Evolutionary conservation across 2,113 vertebrate species (phyloP), one percentile per base, ranked within the genome.

Genomic region (Urocolius indicus): DNA sequence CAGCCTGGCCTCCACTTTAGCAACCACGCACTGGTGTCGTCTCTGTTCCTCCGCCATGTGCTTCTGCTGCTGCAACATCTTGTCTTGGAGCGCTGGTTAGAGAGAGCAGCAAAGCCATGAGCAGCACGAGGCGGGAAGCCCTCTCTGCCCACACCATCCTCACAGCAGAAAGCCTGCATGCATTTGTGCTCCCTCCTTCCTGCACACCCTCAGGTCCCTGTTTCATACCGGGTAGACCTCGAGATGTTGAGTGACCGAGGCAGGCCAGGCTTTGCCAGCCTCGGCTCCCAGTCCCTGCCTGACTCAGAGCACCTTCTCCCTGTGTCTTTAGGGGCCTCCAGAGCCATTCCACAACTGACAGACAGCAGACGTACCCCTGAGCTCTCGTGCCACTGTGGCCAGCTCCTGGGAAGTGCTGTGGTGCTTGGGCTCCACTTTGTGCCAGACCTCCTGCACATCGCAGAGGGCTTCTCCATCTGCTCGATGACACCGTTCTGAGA

Each of bases 391-490:
- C 11, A 98, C 98, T 76, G 98, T 90, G 97, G 98, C 98, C 92
- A 98, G 96, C 66, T 98, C 98, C 34, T 98, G 98, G 13, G 98
- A 84, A 1, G 97, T 98, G 86, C 93, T 97, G 43, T 98, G 97
- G 24, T 99, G 98, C 0, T 98, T 98, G 97, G 98, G 99, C 96
- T 99, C 98, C 93, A 99, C 98, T 4, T 98, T 98, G 38, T 97
- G 98, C 0, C 98, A 98, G 46, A 99, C 98, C 72, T 98, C 98
- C 0, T 97, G 98, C 72, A 99, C 95, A 67, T 98, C 97, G 27
- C 97, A 81, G 98, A 99, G 96, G 99, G 98, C 93, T 97, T 98
- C 97, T 99, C 99, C 98, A 99, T 99, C 97, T 99, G 98, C 84
- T 99, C 98, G 0, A 99, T 99, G 80, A 99, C 84, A 5, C 95